Evolutionary conservation across 2,797 vertebrate species (phyloP), one percentile per base, ranked within the genome.

Genomic region (Lithobates sylvaticus): DNA sequence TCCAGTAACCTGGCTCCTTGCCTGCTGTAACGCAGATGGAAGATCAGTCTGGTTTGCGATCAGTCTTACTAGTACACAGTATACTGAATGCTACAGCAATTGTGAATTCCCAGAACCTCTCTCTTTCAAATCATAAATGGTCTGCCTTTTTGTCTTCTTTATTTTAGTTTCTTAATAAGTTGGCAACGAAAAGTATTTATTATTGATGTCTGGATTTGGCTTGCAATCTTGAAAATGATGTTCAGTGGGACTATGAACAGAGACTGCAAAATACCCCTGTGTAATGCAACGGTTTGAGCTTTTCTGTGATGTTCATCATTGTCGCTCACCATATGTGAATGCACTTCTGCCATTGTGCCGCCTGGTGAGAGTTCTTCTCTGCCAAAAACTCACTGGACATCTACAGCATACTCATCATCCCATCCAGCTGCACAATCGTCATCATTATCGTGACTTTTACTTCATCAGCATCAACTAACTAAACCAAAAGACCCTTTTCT

Each of bases 21-120:
- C 92, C 92, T 85, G 86, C 86, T 85, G 34, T 75, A 89, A 88
- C 89, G 81, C 92, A 94, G 93, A 94, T 93, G 92, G 93, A 91
- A 87, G 89, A 90, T 88, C 89, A 92, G 92, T 90, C 89, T 92
- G 88, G 86, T 54, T 86, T 89, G 84, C 80, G 0, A 0, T 83
- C 92, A 81, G 89, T 78, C 88, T 87, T 75, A 23, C 89, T 90
- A 78, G 85, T 89, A 89, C 90, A 88, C n/a, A 21, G 54, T 83
- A 90, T 90, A 87, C 88, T 89, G 85, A 89, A 34, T 58, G 34
- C 0, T 70, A 0, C 36, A 91, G 86, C 82, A 90, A 88, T 89
- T 89, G 78, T 88, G 89, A 61, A 61, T 44, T 65, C 61, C n/a
- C 32, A 27, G n/a, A 67, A 76, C 71, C 71, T 67, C 10, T 65